phyloP scores from a whole-genome alignment of 2,797 vertebrate species.

The Lindbergichthys nudifrons region DNA sequence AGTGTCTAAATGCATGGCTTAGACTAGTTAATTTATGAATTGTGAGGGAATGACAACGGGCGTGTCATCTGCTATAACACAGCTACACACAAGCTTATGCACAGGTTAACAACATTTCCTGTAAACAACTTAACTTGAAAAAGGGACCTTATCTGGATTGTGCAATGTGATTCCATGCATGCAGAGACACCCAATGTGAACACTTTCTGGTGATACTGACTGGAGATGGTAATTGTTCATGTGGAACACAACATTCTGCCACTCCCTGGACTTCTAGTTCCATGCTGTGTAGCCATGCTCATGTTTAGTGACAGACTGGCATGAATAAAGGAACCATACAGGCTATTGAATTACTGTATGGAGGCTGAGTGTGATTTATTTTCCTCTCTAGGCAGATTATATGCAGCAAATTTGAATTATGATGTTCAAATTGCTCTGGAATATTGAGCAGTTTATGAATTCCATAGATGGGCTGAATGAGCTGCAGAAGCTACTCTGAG shows the following conservation, averaged over 20 bases:
- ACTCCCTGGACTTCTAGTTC: conserved; percentile 53
- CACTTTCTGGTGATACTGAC: conserved; percentile 24
- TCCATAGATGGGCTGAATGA: conserved; percentile 36
- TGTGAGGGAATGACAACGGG: conserved; percentile 1
- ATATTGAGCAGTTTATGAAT: conserved; percentile 62
- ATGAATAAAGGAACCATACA: conserved; percentile 26
- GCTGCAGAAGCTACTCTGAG: conserved; percentile 23
- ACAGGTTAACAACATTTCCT: not conserved
- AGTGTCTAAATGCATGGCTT: not conserved
- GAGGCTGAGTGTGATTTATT: conserved; percentile 54
- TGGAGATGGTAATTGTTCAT: conserved; percentile 47
- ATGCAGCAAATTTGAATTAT: conserved; percentile 67
- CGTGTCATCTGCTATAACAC: not conserved
- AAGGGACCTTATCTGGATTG: not conserved
- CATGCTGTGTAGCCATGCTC: conserved; percentile 32
- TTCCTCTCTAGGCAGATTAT: conserved; percentile 56
- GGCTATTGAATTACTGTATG: conserved; percentile 21
- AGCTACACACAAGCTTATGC: not conserved
- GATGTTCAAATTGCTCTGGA: conserved; percentile 47
- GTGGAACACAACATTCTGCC: conserved; percentile 41
- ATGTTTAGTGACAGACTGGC: conserved; percentile 28
- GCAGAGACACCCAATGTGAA: conserved; percentile 3
- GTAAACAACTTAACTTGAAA: conserved; percentile 1
- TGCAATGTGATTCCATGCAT: not conserved
- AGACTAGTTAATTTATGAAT: not conserved